Percentiles rank a stretch among this genome's conserved stretches.
Evolutionary conservation across 2,888 invertebrate species (phyloP).

Genomic region (Acrocyrtus sp.): DNA sequence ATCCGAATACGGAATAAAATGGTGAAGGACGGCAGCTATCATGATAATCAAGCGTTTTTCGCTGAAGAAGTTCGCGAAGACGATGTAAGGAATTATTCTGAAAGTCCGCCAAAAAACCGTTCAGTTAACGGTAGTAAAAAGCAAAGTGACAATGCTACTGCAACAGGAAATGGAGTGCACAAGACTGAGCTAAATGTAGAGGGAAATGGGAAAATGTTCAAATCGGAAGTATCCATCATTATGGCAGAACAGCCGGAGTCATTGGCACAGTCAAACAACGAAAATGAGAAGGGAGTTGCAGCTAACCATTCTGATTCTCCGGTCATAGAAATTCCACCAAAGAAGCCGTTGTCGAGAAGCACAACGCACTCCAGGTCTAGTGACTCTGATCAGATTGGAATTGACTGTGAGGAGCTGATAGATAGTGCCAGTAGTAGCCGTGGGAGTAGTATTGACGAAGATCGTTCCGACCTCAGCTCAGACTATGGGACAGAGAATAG

Average conservation of each 20-base stretch:
- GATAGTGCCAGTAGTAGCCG: constrained; percentile 13
- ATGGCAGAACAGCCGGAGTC: neutral
- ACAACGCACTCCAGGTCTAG: constrained; percentile 21
- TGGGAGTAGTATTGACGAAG: constrained; percentile 16
- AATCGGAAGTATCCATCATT: constrained; percentile 13
- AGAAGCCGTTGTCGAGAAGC: constrained; percentile 16
- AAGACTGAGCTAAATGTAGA: constrained; percentile 24
- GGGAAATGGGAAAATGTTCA: neutral
- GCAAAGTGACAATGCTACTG: neutral
- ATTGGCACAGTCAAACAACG: neutral
- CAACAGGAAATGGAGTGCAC: neutral
- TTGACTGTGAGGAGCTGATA: constrained; percentile 20
- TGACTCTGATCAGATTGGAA: constrained; percentile 32
- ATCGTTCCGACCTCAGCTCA: constrained; percentile 27
- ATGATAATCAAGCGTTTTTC: too few species aligned
- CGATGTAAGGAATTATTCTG: too few species aligned
- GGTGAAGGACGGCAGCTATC: too few species aligned
- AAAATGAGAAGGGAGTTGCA: neutral
- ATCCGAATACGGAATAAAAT: too few species aligned
- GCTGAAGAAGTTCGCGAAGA: too few species aligned
- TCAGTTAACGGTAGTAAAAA: neutral
- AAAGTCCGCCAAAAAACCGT: too few species aligned
- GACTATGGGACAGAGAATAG: constrained; percentile 28
- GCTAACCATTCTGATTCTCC: constrained; percentile 2
- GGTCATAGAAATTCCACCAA: neutral